Percentiles rank a stretch among this genome's conserved stretches.
phyloP scores from a whole-genome alignment of 2,797 vertebrate species.

The Danio tinwini region DNA sequence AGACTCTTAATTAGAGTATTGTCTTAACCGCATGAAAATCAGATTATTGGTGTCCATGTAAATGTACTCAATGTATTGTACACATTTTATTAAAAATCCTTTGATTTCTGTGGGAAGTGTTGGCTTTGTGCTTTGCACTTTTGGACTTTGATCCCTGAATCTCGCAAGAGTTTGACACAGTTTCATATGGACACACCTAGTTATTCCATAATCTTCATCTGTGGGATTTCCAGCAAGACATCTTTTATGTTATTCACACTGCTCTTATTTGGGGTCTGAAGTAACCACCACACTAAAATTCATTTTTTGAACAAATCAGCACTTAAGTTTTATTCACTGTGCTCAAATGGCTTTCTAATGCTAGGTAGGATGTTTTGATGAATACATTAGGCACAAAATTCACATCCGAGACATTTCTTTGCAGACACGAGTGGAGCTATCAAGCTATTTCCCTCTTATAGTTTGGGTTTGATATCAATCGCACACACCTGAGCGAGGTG shows the following conservation, averaged over 20 bases:
- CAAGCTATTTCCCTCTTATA: background rate
- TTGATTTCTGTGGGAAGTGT: background rate
- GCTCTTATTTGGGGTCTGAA: background rate
- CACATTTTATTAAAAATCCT: background rate
- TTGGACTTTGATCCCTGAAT: constrained; percentile 31
- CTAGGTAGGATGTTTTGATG: constrained; percentile 10
- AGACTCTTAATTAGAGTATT: too few species aligned
- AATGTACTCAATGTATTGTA: too few species aligned
- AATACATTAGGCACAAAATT: background rate
- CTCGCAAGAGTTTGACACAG: background rate
- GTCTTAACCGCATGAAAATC: too few species aligned
- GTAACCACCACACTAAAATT: background rate
- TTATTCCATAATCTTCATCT: background rate
- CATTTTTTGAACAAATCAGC: background rate
- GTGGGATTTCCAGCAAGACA: background rate
- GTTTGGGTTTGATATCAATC: constrained; percentile 27
- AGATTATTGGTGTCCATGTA: too few species aligned
- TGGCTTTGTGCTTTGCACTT: constrained; percentile 16
- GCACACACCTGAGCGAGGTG: background rate
- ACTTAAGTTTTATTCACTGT: background rate
- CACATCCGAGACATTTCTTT: constrained; percentile 8
- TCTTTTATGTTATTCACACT: background rate
- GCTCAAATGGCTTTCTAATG: constrained; percentile 1
- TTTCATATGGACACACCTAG: constrained; percentile 20
- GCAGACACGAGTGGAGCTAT: constrained; percentile 11